Base-by-base conservation (phyloP, 1,140 invertebrate species). In the Pseudomyrmex cubaensis region DNA sequence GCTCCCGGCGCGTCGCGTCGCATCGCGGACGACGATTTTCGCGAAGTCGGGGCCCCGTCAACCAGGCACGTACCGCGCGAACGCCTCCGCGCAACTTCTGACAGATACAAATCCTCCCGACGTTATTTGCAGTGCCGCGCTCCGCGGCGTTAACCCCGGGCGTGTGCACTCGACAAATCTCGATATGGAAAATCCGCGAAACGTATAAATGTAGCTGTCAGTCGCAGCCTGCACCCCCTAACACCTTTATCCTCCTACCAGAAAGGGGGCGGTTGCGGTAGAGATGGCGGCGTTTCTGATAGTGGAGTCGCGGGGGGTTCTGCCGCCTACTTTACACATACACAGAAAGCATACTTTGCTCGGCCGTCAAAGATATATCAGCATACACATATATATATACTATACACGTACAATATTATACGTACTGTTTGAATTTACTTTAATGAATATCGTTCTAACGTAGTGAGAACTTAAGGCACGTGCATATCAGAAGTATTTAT, bases 191-290 rank as follows among this genome's bases (percentile, higher is more conserved):
- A 93, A 92, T 93, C 91, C 91, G 88, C 88, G 92, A 92, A 92
- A 93, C 92, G 90, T 93, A 93, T 93, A 93, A 93, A 93, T 93
- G 93, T 93, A 92, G 91, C 92, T 92, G 93, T 93, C 93, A 93
- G 84, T 90, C 87, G 91, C 93, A 93, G 91, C 89, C 89, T 85
- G 86, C 91, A 87, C 89, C 78, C 35, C 87, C 78, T 89, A 89
- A 89, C 87, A 89, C 86, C 87, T 89, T 89, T 88, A 89, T 88
- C 87, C 86, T 74, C 52, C 86, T 67, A 25, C 20, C 17, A 15
- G 52, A 20, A 2, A 15, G 75, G 2, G 35, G 54, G 12, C 44
- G 46, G 17, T 9, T 35, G 54, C 10, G 46, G 17, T 62, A 59
- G 46, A 48, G 61, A n/a, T 59, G 73, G 77, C 35, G 62, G 13